Evolutionary conservation across 2,888 invertebrate species (phyloP).

Genomic region (Agrochola macilenta): DNA sequence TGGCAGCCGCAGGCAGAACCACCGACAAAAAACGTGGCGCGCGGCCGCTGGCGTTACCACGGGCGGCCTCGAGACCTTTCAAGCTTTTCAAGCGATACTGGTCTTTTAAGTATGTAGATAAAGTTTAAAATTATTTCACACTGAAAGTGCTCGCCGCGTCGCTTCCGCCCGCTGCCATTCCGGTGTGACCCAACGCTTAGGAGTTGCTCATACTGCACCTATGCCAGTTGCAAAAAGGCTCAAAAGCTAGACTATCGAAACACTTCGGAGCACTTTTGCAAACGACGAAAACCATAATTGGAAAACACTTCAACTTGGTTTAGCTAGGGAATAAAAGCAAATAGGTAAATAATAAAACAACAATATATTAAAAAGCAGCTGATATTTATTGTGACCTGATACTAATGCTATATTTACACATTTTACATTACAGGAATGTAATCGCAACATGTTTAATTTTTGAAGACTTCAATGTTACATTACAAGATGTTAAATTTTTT

Average conservation of each 20-base stretch:
- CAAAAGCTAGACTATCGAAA: background rate
- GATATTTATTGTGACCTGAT: constrained; percentile 86
- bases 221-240: background rate
- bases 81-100: no score
- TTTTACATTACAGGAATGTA: constrained; percentile 86
- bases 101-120: no score
- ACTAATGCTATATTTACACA: constrained; percentile 86
- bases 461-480: constrained; percentile 26
- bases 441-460: constrained; percentile 63
- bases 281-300: background rate
- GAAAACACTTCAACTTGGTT: background rate
- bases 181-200: no score
- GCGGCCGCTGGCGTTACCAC: no score
- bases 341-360: constrained; percentile 56
- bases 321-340: background rate
- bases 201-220: background rate
- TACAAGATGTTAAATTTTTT: constrained; percentile 1
- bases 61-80: no score
- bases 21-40: no score
- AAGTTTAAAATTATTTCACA: no score
- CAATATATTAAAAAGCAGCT: constrained; percentile 75
- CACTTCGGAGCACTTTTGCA: background rate
- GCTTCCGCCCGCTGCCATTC: no score
- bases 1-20: no score
- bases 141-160: no score